Evolutionary conservation across 2,797 vertebrate genomes (phyloP).

Genomic region (Sternotherus odoratus): DNA sequence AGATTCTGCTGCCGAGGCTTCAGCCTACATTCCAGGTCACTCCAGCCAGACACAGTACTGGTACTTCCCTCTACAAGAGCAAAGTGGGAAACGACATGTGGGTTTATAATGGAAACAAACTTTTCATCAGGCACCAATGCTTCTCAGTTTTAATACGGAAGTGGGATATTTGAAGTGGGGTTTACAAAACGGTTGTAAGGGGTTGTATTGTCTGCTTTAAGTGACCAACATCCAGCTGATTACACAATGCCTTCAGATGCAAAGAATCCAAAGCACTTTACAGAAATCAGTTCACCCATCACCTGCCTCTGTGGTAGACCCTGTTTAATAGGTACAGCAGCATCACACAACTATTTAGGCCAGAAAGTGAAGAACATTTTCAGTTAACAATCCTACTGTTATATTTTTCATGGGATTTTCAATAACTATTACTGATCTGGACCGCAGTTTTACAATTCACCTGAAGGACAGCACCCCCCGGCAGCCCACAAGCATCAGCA

Average conservation of each 20-base stretch:
- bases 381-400: background rate
- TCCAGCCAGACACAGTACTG: conserved; percentile 66
- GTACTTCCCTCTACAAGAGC: conserved; percentile 86
- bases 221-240: background rate
- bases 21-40: conserved; percentile 56
- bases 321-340: background rate
- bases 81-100: background rate
- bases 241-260: background rate
- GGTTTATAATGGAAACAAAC: background rate
- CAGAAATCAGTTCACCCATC: background rate
- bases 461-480: background rate
- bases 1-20: conserved; percentile 77
- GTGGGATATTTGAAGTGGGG: background rate
- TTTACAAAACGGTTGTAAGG: background rate
- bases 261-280: background rate
- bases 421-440: background rate
- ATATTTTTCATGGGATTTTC: background rate
- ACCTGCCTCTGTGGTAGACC: background rate
- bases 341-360: background rate
- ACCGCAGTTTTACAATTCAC: background rate
- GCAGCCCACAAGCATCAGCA: background rate
- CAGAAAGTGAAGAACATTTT: background rate
- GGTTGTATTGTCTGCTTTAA: background rate
- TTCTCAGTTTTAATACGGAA: background rate
- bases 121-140: background rate